Percentiles rank a stretch among this genome's conserved stretches.
Evolutionary conservation across 2,888 invertebrate species (phyloP).

Genomic region (Eutolmus rufibarbis): DNA sequence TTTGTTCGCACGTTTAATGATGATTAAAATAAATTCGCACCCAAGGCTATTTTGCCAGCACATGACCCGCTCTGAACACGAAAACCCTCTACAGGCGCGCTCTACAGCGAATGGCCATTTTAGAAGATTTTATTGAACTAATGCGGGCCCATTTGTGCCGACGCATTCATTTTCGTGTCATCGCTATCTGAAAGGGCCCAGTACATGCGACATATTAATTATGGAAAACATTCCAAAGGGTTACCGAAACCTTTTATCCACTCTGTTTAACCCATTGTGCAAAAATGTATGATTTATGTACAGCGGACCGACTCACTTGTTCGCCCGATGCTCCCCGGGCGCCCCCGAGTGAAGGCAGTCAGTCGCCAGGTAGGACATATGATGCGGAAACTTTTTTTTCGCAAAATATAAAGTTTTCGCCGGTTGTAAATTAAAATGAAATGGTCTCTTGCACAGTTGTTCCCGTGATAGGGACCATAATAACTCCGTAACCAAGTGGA

Average conservation of each 20-base stretch:
- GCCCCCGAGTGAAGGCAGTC: neutral
- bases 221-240: conserved; percentile 25
- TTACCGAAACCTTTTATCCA: conserved; percentile 28
- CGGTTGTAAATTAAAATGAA: neutral
- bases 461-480: neutral
- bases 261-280: conserved; percentile 28
- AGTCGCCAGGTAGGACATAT: neutral
- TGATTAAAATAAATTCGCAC: conserved; percentile 28
- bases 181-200: neutral
- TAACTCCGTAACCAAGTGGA: neutral
- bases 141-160: neutral
- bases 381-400: neutral
- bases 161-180: neutral
- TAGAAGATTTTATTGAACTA: neutral
- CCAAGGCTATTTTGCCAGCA: neutral
- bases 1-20: conserved; percentile 22
- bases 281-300: conserved; percentile 35
- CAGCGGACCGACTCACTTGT: neutral
- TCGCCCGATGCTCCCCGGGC: neutral
- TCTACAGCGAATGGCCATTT: neutral
- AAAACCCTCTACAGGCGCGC: neutral
- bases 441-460: neutral
- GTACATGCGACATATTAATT: conserved; percentile 34
- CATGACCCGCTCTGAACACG: neutral
- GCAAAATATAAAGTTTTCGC: neutral